Conservation (phyloP, 2,888 invertebrate species). For the Aphrophora alni region DNA sequence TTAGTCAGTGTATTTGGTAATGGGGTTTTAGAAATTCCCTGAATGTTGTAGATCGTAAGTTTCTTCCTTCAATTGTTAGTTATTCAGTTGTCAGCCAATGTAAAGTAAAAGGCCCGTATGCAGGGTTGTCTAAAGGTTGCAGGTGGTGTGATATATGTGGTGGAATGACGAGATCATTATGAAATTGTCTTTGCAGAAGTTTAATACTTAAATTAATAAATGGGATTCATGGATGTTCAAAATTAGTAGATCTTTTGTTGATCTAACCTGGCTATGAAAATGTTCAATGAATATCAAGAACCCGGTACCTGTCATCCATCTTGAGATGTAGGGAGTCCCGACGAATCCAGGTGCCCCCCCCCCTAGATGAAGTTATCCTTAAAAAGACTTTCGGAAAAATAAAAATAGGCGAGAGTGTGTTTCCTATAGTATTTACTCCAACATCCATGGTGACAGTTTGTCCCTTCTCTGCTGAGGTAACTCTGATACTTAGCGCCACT, state of each 20-base stretch:
- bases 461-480: constrained; percentile 50
- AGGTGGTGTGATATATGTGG: neutral
- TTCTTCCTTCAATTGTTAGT: no score
- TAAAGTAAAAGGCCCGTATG: no score
- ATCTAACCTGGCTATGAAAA: no score
- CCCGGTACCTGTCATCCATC: constrained; percentile 51
- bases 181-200: neutral
- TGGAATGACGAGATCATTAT: constrained; percentile 1
- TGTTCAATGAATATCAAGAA: no score
- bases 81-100: no score
- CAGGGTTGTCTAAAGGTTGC: no score
- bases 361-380: constrained; percentile 50
- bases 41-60: no score
- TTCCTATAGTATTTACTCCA: constrained; percentile 45
- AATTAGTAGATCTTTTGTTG: no score
- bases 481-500: constrained; percentile 43
- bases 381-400: constrained; percentile 48
- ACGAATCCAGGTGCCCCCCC: constrained; percentile 49
- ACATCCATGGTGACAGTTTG: constrained; percentile 42
- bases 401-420: constrained; percentile 46
- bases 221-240: no score
- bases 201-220: neutral
- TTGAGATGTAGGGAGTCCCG: constrained; percentile 46
- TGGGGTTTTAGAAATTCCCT: no score
- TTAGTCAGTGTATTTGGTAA: no score